Base-by-base conservation (phyloP, 2,797 vertebrate species). In the Phalanger gymnotis region DNA sequence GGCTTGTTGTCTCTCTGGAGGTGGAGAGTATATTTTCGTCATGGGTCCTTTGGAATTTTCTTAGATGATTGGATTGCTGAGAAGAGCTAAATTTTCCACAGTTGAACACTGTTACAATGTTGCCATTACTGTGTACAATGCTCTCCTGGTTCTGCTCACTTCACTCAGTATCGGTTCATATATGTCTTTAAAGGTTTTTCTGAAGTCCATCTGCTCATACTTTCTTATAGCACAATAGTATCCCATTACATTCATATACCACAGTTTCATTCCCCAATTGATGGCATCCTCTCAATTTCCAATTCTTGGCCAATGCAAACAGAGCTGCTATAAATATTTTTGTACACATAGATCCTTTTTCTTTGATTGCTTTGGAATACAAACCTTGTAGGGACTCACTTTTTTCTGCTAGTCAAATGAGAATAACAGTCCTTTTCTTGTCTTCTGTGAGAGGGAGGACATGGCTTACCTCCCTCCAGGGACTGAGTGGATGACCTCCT, bases 121-220 rank as follows among this genome's bases (percentile, higher is more conserved):
- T 61, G 58, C 58, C 13, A 12, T 57, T 57, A 57, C 6, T 57
- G 56, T 57, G 9, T 30, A 57, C 27, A 57, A 10, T 10, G 56
- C 11, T 28, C 56, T 22, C 1, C 28, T n/a, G 31, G 34, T n/a
- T n/a, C 61, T 40, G n/a, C n/a, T 40, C 34, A 19, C n/a, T 73
- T n/a, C 16, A 16, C 34, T 73, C 5, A 4, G n/a, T n/a, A 73
- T n/a, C 34, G 40, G 61, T n/a, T 73, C 61, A 22, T 40, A 6
- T 0, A 31, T 40, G 61, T 40, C 61, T 73, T 73, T 73, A 34
- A 5, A 61, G 58, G 58, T 0, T 61, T 34, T 61, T 61, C 61
- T 73, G n/a, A n/a, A 40, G n/a, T 19, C 34, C 0, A 0, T 10
- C 61, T 40, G 1, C 5, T 40, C 4, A 0, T 61, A 10, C 22